Evolutionary conservation across 2,797 vertebrate species (phyloP), one percentile per base, ranked within the genome.

Genomic region (Mallotus villosus): DNA sequence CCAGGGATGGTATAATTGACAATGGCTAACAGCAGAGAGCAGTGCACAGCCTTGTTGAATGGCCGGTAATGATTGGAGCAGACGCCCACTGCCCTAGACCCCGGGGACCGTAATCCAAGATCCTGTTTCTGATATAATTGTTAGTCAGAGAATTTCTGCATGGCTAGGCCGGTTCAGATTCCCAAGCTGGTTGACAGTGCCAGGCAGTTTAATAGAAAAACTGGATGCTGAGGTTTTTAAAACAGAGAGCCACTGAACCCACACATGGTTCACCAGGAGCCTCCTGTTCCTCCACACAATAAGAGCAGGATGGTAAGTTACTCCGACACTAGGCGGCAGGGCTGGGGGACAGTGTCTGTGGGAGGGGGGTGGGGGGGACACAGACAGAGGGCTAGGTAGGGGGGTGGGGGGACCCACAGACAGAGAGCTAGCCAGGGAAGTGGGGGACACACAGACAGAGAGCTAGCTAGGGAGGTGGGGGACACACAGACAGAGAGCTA

Each of bases 121-220:
- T 94, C 91, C 91, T 93, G 92, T 94, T 94, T 93, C 93, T 94
- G 93, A 94, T 94, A 94, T 94, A 94, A 94, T 94, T 94, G 93
- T 94, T 94, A 94, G 93, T 94, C 93, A 93, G 93, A 94, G 92
- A 94, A 92, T 93, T 93, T 94, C 93, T 93, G 93, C 93, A 93
- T 93, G 92, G 87, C 89, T 93, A 91, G 87, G 74, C 85, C 82
- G 78, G 87, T 92, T 92, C 93, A 94, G 88, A 93, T 93, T 94
- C 93, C 93, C 93, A 93, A 92, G 93, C 91, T 90, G 91, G 92
- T 94, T 94, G 93, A 94, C 92, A 92, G 92, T 93, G 93, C 92
- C 92, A 92, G 91, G 92, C 93, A 92, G 90, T 94, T 93, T 93
- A 94, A 94, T 93, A 93, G 93, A 94, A 94, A 94, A 94, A 93